Evolutionary conservation across 2,797 vertebrate species (phyloP), one percentile per base, ranked within the genome.

Genomic region (Acanthornis magna): DNA sequence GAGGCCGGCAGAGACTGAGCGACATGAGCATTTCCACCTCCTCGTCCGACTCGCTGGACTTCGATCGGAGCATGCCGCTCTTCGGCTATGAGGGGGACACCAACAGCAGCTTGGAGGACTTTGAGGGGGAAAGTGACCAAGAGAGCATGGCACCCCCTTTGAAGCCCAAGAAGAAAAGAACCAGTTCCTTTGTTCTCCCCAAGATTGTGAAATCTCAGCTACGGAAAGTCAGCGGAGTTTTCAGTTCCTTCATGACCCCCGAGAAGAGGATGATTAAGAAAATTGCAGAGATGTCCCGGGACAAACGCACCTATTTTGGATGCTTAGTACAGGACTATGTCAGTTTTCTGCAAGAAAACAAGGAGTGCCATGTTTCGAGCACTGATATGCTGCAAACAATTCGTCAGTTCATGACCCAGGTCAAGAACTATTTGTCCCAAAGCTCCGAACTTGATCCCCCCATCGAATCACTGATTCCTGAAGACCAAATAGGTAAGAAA

Each of bases 1-100:
- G 91, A 97, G 97, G 96, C 97, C 18, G 97, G 93, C 98, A 99
- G 97, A 97, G 99, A 26, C 98, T 99, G 93, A 99, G 99, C 71
- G 98, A 99, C 97, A 98, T 99, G 98, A 99, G 99, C 98, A 98
- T 99, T 97, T 99, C 99, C 30, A 99, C 99, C 83, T 99, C 99
- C 14, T 99, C 99, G 4, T 99, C 99, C 0, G 99, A 99, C 97
- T 99, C 99, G 10, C 98, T 99, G 96, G 99, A 99, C 85, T 98
- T 98, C 9, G 98, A 98, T 9, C 98, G 98, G 13, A 98, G 98
- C 93, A 99, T 99, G 98, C 98, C 99, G 3, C 96, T 99, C 34
- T 98, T 98, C 2, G 92, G 96, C 82, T 98, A 97, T 1, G 98
- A 98, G 76, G 96, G 92, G 2, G 99, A 98, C 85, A 99, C 99